Evolutionary conservation across 37 sponge, comb jelly and placozoan genomes (phyloP), one percentile per base, ranked within the genome.

Genomic region (Cladorhizidae sp.): DNA sequence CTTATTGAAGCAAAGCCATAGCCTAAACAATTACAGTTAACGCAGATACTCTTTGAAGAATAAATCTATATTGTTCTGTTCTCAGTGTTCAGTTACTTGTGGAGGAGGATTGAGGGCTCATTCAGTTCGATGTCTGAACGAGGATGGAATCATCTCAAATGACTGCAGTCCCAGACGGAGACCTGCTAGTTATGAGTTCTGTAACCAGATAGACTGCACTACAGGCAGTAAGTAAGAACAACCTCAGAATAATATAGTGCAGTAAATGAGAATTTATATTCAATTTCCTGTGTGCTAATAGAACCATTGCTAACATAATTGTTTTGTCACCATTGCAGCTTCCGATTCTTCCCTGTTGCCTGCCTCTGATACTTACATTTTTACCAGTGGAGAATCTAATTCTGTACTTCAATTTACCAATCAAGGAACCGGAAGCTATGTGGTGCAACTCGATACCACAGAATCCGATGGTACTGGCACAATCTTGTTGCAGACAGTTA

Each of bases 81-180:
- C 40, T 3, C 40, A 83, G 83, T 83, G 83, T 67, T 75, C 83
- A 21, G 67, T 54, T 1, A 67, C 57, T 36, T 83, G 83, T 74
- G 83, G 76, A 40, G 57, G 68, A 8, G 83, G 83, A 26, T 9
- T 83, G 0, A 6, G 76, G 29, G 31, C 31, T 23, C 67, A 76
- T 9, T 69, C 75, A 23, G 75, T 83, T 15, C 37, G 75, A 2
- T 83, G 83, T 49, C 28, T 74, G 23, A 56, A 71, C 25, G 64
- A 40, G 38, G 70, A 56, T 59, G 64, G 45, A 14, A 23, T 72
- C 29, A 81, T 81, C 37, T 58, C 63, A 0, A 37, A 40, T 0
- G 58, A 31, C n/a, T 72, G 73, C 51, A 58, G 36, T 29, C 20
- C 18, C 32, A 7, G 39, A 2, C 39, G 14, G 36, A 57, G n/a